A percentile compares a stretch with the other conserved stretches of the same genome.
phyloP scores from a whole-genome alignment of 2,797 vertebrate genomes.

The Crax fasciolata region DNA sequence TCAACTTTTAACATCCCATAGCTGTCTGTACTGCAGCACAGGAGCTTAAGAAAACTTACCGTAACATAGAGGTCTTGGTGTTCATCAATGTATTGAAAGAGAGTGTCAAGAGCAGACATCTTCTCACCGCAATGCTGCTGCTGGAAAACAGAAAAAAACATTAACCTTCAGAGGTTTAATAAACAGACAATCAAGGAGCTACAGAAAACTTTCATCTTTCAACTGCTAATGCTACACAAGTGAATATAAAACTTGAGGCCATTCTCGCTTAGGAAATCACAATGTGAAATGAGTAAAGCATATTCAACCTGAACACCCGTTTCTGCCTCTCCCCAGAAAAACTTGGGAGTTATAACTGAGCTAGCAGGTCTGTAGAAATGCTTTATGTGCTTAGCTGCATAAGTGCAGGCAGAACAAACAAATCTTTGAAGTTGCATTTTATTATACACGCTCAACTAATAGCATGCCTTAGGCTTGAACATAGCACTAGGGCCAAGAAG shows the following conservation, averaged over 20 bases:
- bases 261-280: background rate
- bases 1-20: background rate
- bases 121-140: background rate
- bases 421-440: background rate
- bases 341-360: background rate
- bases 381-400: background rate
- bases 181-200: background rate
- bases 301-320: background rate
- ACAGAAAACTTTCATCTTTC: background rate
- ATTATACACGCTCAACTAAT: background rate
- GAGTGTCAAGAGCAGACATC: constrained; percentile 87
- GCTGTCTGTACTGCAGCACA: background rate
- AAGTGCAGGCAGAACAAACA: background rate
- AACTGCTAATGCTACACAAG: background rate
- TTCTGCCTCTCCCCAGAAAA: background rate
- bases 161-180: background rate
- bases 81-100: constrained; percentile 94
- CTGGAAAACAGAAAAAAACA: background rate
- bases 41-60: constrained; percentile 80
- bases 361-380: background rate
- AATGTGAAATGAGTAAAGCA: background rate
- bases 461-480: background rate
- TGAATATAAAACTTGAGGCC: background rate
- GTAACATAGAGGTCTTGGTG: constrained; percentile 92
- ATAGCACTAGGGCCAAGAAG: background rate